Base-by-base conservation (phyloP, 2,888 invertebrate genomes). In the Teleiodes luculella region DNA sequence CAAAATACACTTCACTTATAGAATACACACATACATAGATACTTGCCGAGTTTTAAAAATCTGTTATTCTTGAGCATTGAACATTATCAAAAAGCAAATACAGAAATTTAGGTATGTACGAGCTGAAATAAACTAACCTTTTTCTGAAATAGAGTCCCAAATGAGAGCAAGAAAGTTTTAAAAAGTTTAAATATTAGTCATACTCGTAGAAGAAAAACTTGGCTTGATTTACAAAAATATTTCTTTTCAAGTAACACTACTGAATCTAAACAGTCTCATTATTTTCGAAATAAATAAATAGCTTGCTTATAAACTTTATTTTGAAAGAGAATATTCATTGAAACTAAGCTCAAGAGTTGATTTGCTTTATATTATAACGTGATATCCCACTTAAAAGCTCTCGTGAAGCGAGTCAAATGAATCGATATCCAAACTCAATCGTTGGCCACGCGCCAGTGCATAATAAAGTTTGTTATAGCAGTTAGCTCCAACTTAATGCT, bases 381-480 rank as follows among this genome's bases (percentile, higher is more conserved):
- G 43, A 43, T 28, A 43, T 28, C 13, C 43, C 28, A 43, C 28
- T 43, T 43, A 75, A 70, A 75, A 68, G 64, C 71, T 69, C 64
- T 69, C 68, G 59, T 65, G n/a, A n/a, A 66, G 68, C 66, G 70
- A 76, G 78, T 74, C 75, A 71, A 80, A 78, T 76, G 73, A 79
- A 79, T 79, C 78, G 74, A 79, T 79, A 76, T 69, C 70, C 68
- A 66, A 68, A 76, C 76, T 77, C 69, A 72, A 78, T 73, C 68
- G 66, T 83, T 83, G 88, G 86, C 80, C 76, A 76, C 75, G 80
- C 72, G 87, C 88, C 90, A 89, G 65, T 74, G 80, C 70, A 73
- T 78, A 79, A 78, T 79, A 76, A 78, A 83, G 73, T 78, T 76
- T 72, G 74, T 80, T 79, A 80, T 70, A 35, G 36, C 69, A 63